phyloP scores from a whole-genome alignment of 2,113 vertebrate genomes.

The Strigops habroptila region DNA sequence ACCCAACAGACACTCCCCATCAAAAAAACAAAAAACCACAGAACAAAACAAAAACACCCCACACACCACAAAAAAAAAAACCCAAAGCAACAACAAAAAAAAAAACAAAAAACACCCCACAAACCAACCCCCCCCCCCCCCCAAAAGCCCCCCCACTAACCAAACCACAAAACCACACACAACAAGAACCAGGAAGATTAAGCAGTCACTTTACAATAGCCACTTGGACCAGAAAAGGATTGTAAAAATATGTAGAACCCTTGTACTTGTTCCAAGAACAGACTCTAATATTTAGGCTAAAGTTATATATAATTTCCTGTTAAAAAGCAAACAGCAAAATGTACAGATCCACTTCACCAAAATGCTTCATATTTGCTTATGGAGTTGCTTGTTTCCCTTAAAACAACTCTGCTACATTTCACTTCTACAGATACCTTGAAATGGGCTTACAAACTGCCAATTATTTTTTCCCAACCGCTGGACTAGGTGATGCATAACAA shows the following conservation, averaged over 20 bases:
- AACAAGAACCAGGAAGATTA: not conserved
- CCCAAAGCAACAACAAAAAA: not conserved
- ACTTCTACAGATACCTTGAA: not conserved
- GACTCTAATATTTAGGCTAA: not conserved
- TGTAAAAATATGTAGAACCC: not conserved
- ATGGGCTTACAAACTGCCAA: not conserved
- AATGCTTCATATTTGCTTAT: not conserved
- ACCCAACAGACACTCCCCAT: not conserved
- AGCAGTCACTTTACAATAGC: not conserved
- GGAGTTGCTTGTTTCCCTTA: not conserved
- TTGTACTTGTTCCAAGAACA: not conserved
- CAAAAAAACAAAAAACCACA: not conserved
- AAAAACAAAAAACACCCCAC: too few species aligned
- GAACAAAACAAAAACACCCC: not conserved
- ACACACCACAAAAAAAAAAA: not conserved
- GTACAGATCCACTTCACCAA: not conserved
- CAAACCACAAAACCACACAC: not conserved
- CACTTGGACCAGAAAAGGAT: not conserved
- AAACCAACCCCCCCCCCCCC: too few species aligned
- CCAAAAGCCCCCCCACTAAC: too few species aligned
- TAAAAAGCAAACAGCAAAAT: not conserved
- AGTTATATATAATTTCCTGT: not conserved
- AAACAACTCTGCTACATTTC: not conserved
- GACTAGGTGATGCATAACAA: not conserved
- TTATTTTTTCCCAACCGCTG: not conserved